Base-by-base conservation (phyloP, 2,888 invertebrate species). In the Crioceris asparagi region DNA sequence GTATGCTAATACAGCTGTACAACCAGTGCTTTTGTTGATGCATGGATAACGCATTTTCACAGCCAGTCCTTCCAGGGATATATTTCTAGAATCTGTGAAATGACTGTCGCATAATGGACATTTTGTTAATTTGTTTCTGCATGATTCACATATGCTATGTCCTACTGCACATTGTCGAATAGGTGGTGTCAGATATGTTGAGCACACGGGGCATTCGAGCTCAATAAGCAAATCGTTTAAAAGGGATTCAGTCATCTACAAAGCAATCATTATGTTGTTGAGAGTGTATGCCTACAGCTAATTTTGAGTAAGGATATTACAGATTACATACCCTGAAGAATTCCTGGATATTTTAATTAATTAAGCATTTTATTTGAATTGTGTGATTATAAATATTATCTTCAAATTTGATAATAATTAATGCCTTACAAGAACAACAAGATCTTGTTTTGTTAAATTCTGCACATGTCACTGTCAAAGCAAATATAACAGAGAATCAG, bases 171-270 rank as follows among this genome's bases (percentile, higher is more conserved):
- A 63, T 44, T 60, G 59, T 27, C 44, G 52, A 37, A 63, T 63
- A 1, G 62, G 61, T 2, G 61, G 56, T 3, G 56, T 43, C 55
- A 62, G 59, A 32, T 58, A 56, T 15, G 57, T 54, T 26, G 59
- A 48, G 41, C 62, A 62, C 6, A 61, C 53, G 2, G 58, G 57
- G 40, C 61, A 62, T 45, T 61, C 60, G 4, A 61, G 17, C 8
- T 33, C 33, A 15, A 31, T 17, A 4, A 33, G 25, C 15, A 33
- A 25, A 3, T 33, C 33, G 11, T 33, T 33, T 11, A 21, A 33
- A 12, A 33, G 23, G 14, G 10, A 10, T 15, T 33, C 33, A 11
- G 21, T 25, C 33, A 33, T 33, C n/a, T n/a, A n/a, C n/a, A n/a
- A n/a, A n/a, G n/a, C n/a, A n/a, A n/a, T n/a, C n/a, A n/a, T n/a